Evolutionary conservation across 2,113 vertebrate genomes (phyloP).

Genomic region (Capra hircus): DNA sequence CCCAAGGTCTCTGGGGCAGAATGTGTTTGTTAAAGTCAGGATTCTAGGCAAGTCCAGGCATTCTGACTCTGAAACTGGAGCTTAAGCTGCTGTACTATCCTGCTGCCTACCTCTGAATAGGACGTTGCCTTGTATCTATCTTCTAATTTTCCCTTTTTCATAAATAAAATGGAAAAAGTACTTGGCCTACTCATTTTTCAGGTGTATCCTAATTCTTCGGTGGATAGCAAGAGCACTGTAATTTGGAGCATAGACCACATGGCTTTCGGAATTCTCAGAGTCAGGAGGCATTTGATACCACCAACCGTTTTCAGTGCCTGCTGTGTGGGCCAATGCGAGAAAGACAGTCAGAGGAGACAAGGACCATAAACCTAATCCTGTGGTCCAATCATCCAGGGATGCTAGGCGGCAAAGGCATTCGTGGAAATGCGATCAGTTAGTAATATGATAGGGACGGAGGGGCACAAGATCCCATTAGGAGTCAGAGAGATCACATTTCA

Average conservation of each 20-base stretch:
- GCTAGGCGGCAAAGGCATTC: neutral
- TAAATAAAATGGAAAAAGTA: neutral
- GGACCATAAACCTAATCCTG: neutral
- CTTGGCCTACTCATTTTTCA: neutral
- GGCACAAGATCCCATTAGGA: neutral
- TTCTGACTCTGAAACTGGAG: neutral
- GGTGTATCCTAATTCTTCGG: neutral
- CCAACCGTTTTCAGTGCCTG: neutral
- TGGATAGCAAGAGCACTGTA: neutral
- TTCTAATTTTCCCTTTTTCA: neutral
- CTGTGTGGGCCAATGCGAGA: neutral
- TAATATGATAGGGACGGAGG: neutral
- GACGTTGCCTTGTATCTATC: neutral
- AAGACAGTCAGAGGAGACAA: neutral
- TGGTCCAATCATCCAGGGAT: neutral
- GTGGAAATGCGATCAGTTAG: neutral
- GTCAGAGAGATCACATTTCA: neutral
- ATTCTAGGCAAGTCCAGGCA: neutral
- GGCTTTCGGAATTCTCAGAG: neutral
- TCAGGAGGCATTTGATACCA: neutral
- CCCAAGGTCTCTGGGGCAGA: neutral
- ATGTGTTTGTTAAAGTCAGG: neutral
- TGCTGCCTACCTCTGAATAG: neutral
- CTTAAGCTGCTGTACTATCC: neutral
- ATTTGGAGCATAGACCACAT: neutral